Evolutionary conservation across 2,113 vertebrate genomes (phyloP), one percentile per base, ranked within the genome.

Genomic region (Gambusia holbrooki): DNA sequence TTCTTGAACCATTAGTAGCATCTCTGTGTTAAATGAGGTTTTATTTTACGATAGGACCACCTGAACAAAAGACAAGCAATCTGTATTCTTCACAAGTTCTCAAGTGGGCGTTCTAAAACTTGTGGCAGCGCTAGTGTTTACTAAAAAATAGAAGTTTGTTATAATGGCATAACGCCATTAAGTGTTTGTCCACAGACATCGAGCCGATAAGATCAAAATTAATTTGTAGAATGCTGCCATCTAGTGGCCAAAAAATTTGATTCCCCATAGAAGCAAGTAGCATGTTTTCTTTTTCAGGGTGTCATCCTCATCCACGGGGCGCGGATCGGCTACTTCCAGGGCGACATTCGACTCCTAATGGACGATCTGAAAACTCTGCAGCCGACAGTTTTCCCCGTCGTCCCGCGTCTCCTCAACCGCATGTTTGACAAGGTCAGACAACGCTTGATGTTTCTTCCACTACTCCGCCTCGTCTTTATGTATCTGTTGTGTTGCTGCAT

Each of bases 291-390:
- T 61, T 60, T 7, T 78, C 77, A 99, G 98, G 94, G 93, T 64
- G 94, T 97, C 17, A 30, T 97, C 80, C 93, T 99, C 68, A 94
- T 95, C 86, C 96, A 99, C 0, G 98, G 98, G 19, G 98, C 91
- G 73, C 95, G 95, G 78, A 98, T 99, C 73, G 98, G 98, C 76
- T 99, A 96, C 91, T 99, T 99, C 90, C 97, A 99, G 93, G 97
- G 98, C 40, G 97, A 99, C 82, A 99, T 99, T 84, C 95, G 97
- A 62, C 94, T 96, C n/a, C 92, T 99, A 76, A 99, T 99, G 97
- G 97, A 99, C 71, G 98, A 99, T 84, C 92, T 99, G 80, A 97
- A 98, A 93, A 92, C 88, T 0, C 94, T 99, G 70, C 95, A 95
- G 63, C 98, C 98, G 35, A 99, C 98, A 0, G 17, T 99, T 48